Base-by-base conservation (phyloP, 1,140 invertebrate genomes). In the Colletes latitarsis region DNA sequence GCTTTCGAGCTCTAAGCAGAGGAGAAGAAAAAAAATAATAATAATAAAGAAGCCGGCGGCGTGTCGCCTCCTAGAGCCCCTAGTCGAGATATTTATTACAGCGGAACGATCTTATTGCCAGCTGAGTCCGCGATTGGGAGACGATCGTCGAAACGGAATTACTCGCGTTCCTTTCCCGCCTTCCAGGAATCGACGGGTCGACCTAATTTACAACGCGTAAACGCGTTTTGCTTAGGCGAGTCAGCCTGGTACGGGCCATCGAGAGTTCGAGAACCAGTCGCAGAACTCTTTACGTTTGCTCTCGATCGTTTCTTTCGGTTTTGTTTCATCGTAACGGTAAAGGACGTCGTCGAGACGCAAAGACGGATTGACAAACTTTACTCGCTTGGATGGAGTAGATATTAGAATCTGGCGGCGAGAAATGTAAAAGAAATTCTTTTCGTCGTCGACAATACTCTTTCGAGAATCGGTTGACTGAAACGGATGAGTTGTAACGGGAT, bases 21-120 rank as follows among this genome's bases (percentile, higher is more conserved):
- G 4, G 10, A 15, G 39, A 8, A 1, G 30, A 10, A 63, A 41
- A 39, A 17, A 39, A 78, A 46, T 46, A 62, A 17, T 5, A 73
- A 49, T 39, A 53, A 43, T 14, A 58, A 49, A 77, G 30, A 43
- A 41, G 39, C 6, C 3, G 68, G 17, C 14, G 30, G 17, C 21
- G 21, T 6, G 57, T 62, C 12, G 46, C 63, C 60, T 46, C 9
- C 15, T 9, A 3, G n/a, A 46, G 64, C 17, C 57, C 43, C 67
- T 30, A 52, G 46, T 46, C 77, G 77, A 75, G 68, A 85, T 85
- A 85, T 81, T 84, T 85, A 85, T 84, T 81, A 81, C 70, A 62
- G 68, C 63, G 70, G 57, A 75, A 58, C 53, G 66, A 84, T 69
- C 76, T 84, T 82, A 82, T 74, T 72, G 69, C 46, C 49, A 67